Base-by-base conservation (phyloP, 2,888 invertebrate species). In the Smittia aterrima region DNA sequence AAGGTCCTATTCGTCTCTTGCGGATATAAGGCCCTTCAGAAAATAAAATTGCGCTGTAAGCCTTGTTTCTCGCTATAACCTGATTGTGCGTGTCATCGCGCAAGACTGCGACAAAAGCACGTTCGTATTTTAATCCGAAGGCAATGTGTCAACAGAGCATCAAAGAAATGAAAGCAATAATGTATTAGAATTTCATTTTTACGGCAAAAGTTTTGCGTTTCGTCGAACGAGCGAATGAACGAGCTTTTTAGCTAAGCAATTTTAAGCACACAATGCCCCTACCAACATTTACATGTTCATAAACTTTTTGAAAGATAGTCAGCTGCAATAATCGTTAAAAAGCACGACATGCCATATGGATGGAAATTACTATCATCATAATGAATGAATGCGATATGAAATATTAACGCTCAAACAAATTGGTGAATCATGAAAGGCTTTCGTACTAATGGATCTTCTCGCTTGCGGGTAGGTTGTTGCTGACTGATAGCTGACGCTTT, bases 61-160 rank as follows among this genome's bases (percentile, higher is more conserved):
- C n/a, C n/a, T n/a, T n/a, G n/a, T n/a, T n/a, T n/a, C n/a, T n/a
- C n/a, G n/a, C n/a, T n/a, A n/a, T 22, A 24, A 62, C 22, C 20
- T 22, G 20, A 62, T 20, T 32, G 22, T 62, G 58, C 58, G 58
- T 62, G 58, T 62, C 58, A 62, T 62, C 58, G 58, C 58, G 58
- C 58, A 62, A 62, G 58, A 62, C 58, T 62, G 58, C 22, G 22
- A 24, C 24, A 62, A 62, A 62, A 62, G 58, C 58, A 62, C 58
- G 58, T 62, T 22, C 1, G 16, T 6, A 62, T 18, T 18, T 62
- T 11, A 1, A 20, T 62, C 3, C 47, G 47, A 62, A 62, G 22
- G 22, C 58, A 62, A 62, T 62, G 58, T 24, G 58, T 62, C 58
- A 62, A 47, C 58, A 22, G 24, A 24, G 54, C 32, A n/a, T 16